A percentile compares a stretch with the other conserved stretches of the same genome.
phyloP scores from a whole-genome alignment of 2,797 vertebrate genomes.

The Danio tinwini region DNA sequence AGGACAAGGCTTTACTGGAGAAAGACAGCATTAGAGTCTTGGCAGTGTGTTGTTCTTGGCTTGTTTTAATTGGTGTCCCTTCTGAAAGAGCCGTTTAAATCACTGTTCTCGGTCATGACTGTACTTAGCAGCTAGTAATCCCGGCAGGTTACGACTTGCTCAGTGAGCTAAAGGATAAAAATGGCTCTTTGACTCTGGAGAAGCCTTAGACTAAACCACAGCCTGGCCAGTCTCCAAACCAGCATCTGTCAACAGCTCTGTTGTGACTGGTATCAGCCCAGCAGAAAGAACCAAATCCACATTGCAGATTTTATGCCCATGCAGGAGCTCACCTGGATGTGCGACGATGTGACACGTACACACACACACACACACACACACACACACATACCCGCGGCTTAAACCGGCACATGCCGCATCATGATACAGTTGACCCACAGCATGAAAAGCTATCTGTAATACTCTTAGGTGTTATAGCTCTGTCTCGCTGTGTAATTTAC shows the following conservation, averaged over 20 bases:
- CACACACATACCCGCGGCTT: background rate
- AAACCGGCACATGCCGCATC: slow-evolving; percentile 1
- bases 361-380: slow-evolving; percentile 1
- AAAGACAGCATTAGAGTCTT: slow-evolving; percentile 25
- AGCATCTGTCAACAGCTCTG: slow-evolving; percentile 65
- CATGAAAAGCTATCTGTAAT: background rate
- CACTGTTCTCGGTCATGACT: slow-evolving; percentile 16
- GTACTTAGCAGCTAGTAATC: slow-evolving; percentile 45
- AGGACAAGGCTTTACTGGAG: slow-evolving; percentile 20
- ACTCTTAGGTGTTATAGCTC: slow-evolving; percentile 2
- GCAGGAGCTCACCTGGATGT: slow-evolving; percentile 28
- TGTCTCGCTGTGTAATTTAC: slow-evolving; percentile 13
- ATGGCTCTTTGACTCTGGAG: slow-evolving; percentile 71
- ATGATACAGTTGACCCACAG: background rate
- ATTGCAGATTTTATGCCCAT: slow-evolving; percentile 37
- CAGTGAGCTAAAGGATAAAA: slow-evolving; percentile 71
- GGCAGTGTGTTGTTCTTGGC: background rate
- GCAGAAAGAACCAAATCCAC: slow-evolving; percentile 66
- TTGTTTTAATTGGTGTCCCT: slow-evolving; percentile 38
- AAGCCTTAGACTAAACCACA: slow-evolving; percentile 72
- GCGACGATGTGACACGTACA: slow-evolving; percentile 18
- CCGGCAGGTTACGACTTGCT: slow-evolving; percentile 69
- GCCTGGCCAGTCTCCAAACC: slow-evolving; percentile 67
- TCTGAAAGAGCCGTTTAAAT: slow-evolving; percentile 29
- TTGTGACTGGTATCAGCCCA: slow-evolving; percentile 72